Evolutionary conservation across 1,140 invertebrate species (phyloP).

Genomic region (Drosophila serrata): DNA sequence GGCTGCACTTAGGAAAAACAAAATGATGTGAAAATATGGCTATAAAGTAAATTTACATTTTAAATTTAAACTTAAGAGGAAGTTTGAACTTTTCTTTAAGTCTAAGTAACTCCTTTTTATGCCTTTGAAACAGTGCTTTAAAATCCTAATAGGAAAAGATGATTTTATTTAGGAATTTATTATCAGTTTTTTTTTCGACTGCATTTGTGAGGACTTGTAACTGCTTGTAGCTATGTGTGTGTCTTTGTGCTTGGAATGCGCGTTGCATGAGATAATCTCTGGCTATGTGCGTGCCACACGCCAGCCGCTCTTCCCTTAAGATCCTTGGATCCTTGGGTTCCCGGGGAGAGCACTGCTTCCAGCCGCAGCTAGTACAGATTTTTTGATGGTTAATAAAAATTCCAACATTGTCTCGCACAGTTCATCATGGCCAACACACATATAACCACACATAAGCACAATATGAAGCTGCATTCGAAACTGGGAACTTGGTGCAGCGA

Average conservation of each 20-base stretch:
- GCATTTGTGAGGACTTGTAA: slow-evolving; percentile 9
- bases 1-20: slow-evolving; percentile 10
- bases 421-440: slow-evolving; percentile 73
- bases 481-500: slow-evolving; percentile 22
- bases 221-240: slow-evolving; percentile 29
- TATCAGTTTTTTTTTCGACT: background rate
- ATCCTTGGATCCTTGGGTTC: slow-evolving; percentile 32
- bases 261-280: slow-evolving; percentile 82
- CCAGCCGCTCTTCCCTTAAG: slow-evolving; percentile 51
- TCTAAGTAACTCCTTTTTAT: background rate
- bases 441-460: slow-evolving; percentile 47
- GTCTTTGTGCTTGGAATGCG: slow-evolving; percentile 57
- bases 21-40: background rate
- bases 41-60: background rate
- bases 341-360: slow-evolving; percentile 5
- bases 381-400: slow-evolving; percentile 84
- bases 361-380: slow-evolving; percentile 56
- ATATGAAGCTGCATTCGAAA: slow-evolving; percentile 43
- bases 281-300: slow-evolving; percentile 78
- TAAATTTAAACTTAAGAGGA: background rate
- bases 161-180: no score
- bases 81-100: background rate
- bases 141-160: background rate
- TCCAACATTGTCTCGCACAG: slow-evolving; percentile 80
- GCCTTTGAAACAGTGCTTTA: background rate